phyloP scores from a whole-genome alignment of 2,113 vertebrate species.

The Microcebus ravelobensis region DNA sequence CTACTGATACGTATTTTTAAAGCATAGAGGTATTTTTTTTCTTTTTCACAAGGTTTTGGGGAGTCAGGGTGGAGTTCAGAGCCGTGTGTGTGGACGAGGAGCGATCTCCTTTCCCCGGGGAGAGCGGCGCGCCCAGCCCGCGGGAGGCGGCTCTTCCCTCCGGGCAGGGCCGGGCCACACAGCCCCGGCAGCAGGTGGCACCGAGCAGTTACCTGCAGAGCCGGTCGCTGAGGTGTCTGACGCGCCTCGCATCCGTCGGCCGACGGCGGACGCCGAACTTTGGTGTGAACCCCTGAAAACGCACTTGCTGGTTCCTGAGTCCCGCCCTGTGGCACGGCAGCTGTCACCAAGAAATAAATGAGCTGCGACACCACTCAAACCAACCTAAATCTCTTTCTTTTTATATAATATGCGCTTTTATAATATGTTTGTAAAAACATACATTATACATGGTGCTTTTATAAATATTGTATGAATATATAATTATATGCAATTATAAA shows the following conservation, averaged over 20 bases:
- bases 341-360: not conserved
- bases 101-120: not conserved
- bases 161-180: too few relatives aligned
- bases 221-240: not conserved
- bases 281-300: not conserved
- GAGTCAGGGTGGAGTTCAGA: not conserved
- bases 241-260: not conserved
- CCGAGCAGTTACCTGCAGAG: not conserved
- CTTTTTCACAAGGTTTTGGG: not conserved
- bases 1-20: not conserved
- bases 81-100: not conserved
- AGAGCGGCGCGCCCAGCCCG: too few relatives aligned
- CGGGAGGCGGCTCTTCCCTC: too few relatives aligned
- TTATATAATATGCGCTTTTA: not conserved
- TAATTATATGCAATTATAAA: not conserved
- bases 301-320: fast-evolving
- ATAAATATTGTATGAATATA: not conserved
- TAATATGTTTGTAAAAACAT: too few relatives aligned
- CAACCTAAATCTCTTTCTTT: not conserved
- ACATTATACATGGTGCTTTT: too few relatives aligned
- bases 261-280: not conserved
- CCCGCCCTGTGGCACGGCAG: fast-evolving
- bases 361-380: not conserved
- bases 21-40: not conserved
- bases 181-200: not conserved